Evolutionary conservation across 53 echinoderm and acorn worm species (phyloP).

Genomic region (Actinopyga echinites): DNA sequence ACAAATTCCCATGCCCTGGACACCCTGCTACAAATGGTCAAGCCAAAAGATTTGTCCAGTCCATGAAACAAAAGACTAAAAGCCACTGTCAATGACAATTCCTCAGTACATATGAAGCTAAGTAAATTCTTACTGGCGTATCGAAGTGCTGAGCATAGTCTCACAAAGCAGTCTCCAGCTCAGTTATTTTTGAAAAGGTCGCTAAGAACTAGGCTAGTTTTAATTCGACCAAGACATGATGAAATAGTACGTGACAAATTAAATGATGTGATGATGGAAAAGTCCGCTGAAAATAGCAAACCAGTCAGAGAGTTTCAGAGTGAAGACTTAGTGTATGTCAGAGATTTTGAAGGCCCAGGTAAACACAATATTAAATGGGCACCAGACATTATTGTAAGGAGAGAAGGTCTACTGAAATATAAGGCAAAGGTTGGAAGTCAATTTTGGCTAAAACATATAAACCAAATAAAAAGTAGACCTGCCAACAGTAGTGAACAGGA

Average conservation of each 20-base stretch:
- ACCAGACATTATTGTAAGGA: background rate
- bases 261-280: background rate
- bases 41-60: too few species aligned
- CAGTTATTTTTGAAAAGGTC: background rate
- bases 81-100: constrained; percentile 9
- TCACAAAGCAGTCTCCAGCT: background rate
- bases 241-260: background rate
- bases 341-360: too few species aligned
- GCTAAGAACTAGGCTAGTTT: too few species aligned
- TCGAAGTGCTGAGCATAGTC: too few species aligned
- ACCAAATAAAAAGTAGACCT: background rate
- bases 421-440: background rate
- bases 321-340: too few species aligned
- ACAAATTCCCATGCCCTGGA: background rate
- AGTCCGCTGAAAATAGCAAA: background rate
- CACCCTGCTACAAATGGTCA: background rate
- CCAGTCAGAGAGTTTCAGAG: too few species aligned
- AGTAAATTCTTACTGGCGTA: background rate
- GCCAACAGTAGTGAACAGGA: background rate
- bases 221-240: background rate
- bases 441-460: background rate
- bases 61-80: background rate
- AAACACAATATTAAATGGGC: too few species aligned
- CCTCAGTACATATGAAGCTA: background rate
- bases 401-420: background rate